phyloP scores from a whole-genome alignment of 2,113 vertebrate genomes.

The Takifugu flavidus region DNA sequence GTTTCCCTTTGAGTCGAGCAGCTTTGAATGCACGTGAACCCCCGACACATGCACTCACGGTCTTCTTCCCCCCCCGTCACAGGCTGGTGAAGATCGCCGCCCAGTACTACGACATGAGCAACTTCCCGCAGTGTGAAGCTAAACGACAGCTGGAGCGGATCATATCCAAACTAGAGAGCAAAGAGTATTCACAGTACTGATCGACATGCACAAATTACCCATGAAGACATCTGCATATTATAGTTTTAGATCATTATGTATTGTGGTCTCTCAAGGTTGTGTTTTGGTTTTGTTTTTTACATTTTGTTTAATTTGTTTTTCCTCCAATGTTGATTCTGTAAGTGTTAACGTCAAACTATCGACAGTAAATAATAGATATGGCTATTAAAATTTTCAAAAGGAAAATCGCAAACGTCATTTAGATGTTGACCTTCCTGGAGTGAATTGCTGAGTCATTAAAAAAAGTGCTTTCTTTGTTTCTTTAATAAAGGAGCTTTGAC shows the following conservation, averaged over 20 bases:
- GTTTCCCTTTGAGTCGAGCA: background rate
- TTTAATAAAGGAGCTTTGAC: constrained; percentile 90
- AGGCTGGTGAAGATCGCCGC: constrained; percentile 97
- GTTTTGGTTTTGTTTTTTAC: constrained; percentile 82
- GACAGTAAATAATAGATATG: constrained; percentile 60
- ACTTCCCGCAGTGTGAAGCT: constrained; percentile 97
- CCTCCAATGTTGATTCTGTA: constrained; percentile 84
- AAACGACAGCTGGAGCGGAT: constrained; percentile 96
- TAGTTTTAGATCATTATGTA: constrained; percentile 79
- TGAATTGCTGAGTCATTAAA: constrained; percentile 84
- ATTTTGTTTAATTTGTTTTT: constrained; percentile 55
- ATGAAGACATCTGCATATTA: constrained; percentile 41
- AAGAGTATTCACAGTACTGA: constrained; percentile 97
- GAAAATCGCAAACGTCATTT: constrained; percentile 77
- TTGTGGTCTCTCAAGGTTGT: constrained; percentile 89
- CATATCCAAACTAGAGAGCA: constrained; percentile 94
- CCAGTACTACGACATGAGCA: constrained; percentile 97
- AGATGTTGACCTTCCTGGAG: constrained; percentile 91
- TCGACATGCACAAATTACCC: constrained; percentile 67
- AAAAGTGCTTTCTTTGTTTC: constrained; percentile 86
- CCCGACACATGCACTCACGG: background rate
- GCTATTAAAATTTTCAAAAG: constrained; percentile 50
- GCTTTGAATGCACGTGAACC: background rate
- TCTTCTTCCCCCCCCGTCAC: constrained; percentile 43
- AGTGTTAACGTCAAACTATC: constrained; percentile 69